Conservation (phyloP, 2,888 invertebrate species). For the Coenonympha glycerion region DNA sequence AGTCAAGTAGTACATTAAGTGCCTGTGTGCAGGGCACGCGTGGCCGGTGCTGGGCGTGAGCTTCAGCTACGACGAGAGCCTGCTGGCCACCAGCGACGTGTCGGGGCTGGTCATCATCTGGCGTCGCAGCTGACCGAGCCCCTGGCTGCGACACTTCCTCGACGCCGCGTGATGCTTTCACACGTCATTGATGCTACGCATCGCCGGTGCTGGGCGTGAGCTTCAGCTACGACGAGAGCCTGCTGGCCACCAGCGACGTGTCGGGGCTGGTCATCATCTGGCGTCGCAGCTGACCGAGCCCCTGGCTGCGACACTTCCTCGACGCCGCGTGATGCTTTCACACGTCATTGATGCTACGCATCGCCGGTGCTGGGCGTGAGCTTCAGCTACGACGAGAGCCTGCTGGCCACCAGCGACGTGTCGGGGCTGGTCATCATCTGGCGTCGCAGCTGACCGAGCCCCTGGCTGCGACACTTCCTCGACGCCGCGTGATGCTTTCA, state of each 20-base stretch:
- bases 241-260: slow-evolving; percentile 88
- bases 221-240: slow-evolving; percentile 91
- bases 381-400: slow-evolving; percentile 91
- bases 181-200: too few relatives aligned
- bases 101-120: slow-evolving; percentile 87
- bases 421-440: slow-evolving; percentile 87
- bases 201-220: slow-evolving; percentile 88
- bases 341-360: too few relatives aligned
- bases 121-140: slow-evolving; percentile 70
- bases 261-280: slow-evolving; percentile 87
- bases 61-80: slow-evolving; percentile 91
- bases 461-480: neutral
- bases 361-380: slow-evolving; percentile 88
- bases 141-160: neutral
- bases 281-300: slow-evolving; percentile 70
- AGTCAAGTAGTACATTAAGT: neutral
- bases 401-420: slow-evolving; percentile 88
- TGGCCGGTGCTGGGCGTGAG: slow-evolving; percentile 88
- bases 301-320: neutral
- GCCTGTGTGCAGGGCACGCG: slow-evolving; percentile 78
- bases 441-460: slow-evolving; percentile 70
- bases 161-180: neutral
- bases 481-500: neutral
- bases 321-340: neutral
- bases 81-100: slow-evolving; percentile 88